Evolutionary conservation across 2,888 invertebrate species (phyloP).

Genomic region (Pinctada fucata): DNA sequence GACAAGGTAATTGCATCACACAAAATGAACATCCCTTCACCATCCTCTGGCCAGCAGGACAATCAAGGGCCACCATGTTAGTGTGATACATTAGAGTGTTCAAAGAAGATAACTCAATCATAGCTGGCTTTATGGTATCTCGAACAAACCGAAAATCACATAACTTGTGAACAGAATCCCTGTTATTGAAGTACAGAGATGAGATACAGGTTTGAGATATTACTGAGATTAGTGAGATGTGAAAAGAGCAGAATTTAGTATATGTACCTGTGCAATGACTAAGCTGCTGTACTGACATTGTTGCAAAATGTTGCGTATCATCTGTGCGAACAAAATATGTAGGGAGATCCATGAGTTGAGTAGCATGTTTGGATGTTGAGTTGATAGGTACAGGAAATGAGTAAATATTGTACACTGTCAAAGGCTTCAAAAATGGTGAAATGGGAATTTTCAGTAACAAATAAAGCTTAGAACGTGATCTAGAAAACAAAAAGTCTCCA

Average conservation of each 20-base stretch:
- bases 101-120: constrained; percentile 23
- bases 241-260: constrained; percentile 9
- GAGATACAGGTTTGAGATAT: constrained; percentile 12
- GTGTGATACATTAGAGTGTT: constrained; percentile 11
- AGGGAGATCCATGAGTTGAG: no score
- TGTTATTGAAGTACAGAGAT: constrained; percentile 25
- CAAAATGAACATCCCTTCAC: constrained; percentile 18
- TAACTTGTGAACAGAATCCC: background rate
- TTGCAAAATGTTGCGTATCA: no score
- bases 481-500: no score
- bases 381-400: no score
- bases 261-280: background rate
- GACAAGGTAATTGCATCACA: constrained; percentile 22
- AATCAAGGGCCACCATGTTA: constrained; percentile 7
- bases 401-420: no score
- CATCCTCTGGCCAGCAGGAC: constrained; percentile 9
- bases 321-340: no score
- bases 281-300: no score
- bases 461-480: no score
- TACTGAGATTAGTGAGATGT: constrained; percentile 1
- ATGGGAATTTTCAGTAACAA: no score
- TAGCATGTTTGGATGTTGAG: no score
- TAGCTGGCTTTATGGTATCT: constrained; percentile 7
- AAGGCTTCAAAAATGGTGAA: no score
- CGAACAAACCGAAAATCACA: constrained; percentile 31